Evolutionary conservation across 2,113 vertebrate genomes (phyloP).

Genomic region (Tragelaphus imberbis): DNA sequence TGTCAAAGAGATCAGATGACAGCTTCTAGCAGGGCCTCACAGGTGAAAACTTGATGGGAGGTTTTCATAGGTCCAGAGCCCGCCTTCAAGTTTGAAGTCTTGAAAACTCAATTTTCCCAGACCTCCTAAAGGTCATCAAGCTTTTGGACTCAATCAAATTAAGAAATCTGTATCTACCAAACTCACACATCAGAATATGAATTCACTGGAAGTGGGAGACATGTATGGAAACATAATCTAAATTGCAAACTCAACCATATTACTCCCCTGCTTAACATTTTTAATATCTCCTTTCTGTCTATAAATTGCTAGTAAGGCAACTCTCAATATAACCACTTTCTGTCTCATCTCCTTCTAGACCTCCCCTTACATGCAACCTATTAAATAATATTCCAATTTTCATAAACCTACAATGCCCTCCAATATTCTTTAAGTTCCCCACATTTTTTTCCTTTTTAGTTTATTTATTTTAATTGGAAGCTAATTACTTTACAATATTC

Average conservation of each 20-base stretch:
- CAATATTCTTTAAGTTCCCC: background rate
- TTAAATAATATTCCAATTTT: background rate
- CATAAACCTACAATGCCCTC: background rate
- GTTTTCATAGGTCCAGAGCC: background rate
- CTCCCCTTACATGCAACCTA: background rate
- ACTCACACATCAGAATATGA: background rate
- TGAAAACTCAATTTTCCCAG: background rate
- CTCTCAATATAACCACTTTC: constrained; percentile 20
- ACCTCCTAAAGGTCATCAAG: background rate
- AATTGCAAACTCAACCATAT: constrained; percentile 41
- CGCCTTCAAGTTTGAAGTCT: background rate
- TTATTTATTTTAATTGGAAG: background rate
- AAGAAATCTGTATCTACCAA: background rate
- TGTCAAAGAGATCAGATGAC: background rate
- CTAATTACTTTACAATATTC: background rate
- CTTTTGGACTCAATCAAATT: background rate
- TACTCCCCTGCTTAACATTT: constrained; percentile 40
- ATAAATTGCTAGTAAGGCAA: constrained; percentile 45
- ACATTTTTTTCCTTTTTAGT: background rate
- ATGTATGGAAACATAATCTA: constrained; percentile 36
- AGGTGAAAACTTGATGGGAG: background rate
- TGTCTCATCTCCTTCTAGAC: background rate
- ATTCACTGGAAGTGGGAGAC: background rate
- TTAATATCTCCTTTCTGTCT: constrained; percentile 28
- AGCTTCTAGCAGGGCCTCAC: background rate